Conservation (phyloP, 2,113 vertebrate genomes). For the Nothocercus julius region DNA sequence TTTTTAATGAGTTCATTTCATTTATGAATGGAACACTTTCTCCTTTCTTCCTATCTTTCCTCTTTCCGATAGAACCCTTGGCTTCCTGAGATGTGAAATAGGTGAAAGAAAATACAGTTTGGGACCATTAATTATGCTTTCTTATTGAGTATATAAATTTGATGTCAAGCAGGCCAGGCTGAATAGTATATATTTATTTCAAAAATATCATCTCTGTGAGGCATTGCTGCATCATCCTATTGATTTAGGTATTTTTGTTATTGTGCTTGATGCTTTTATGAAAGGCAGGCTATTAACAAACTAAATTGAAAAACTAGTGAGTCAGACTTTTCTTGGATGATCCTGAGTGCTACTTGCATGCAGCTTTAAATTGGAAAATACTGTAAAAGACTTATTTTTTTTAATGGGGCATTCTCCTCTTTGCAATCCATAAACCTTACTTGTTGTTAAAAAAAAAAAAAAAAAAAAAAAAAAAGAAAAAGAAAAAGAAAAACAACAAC, state of each 20-base stretch:
- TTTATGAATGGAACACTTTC: constrained; percentile 65
- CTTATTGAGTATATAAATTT: constrained; percentile 84
- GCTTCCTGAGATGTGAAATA: constrained; percentile 76
- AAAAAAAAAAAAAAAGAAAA: too few relatives aligned
- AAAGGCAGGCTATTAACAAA: constrained; percentile 83
- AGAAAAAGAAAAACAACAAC: too few relatives aligned
- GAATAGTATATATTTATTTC: constrained; percentile 82
- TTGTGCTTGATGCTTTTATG: constrained; percentile 82
- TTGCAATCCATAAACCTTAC: constrained; percentile 75
- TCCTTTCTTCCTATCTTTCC: neutral
- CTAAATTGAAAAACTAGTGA: constrained; percentile 84
- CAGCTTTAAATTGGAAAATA: constrained; percentile 76
- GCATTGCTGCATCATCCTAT: constrained; percentile 79
- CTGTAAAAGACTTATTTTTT: constrained; percentile 73
- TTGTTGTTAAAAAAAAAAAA: constrained; percentile 19
- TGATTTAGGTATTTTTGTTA: constrained; percentile 82
- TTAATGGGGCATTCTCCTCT: constrained; percentile 64
- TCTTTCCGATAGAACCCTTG: constrained; percentile 47
- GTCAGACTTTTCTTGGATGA: constrained; percentile 73
- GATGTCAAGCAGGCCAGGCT: constrained; percentile 71
- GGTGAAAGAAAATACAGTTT: constrained; percentile 75
- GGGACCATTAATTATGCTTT: constrained; percentile 80
- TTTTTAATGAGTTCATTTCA: constrained; percentile 64
- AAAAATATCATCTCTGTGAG: constrained; percentile 80
- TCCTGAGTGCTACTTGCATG: constrained; percentile 57